phyloP scores from a whole-genome alignment of 2,113 vertebrate genomes.

The Lycaon pictus region DNA sequence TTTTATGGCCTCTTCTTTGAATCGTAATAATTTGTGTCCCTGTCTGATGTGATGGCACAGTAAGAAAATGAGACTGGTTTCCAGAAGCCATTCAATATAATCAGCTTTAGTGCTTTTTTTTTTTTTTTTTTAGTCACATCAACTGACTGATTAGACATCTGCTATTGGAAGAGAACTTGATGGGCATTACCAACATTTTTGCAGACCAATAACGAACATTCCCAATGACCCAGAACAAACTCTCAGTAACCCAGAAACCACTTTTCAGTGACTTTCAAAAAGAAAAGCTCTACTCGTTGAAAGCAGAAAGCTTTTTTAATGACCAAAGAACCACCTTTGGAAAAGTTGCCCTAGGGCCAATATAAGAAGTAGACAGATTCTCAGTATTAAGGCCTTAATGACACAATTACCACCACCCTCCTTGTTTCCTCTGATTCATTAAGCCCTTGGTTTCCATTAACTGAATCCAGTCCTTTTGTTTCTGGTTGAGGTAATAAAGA shows the following conservation, averaged over 20 bases:
- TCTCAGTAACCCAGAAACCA: conserved; percentile 59
- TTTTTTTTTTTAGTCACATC: neutral
- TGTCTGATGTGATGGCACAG: neutral
- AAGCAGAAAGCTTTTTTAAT: conserved; percentile 55
- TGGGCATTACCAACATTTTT: neutral
- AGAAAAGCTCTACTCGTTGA: conserved; percentile 22
- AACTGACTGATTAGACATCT: conserved; percentile 14
- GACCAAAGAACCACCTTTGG: conserved; percentile 61
- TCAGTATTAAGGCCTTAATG: conserved; percentile 25
- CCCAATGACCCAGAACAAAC: conserved; percentile 51
- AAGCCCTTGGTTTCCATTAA: conserved; percentile 43
- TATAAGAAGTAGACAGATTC: conserved; percentile 40
- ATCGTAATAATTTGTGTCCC: neutral
- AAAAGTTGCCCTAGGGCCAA: conserved; percentile 62
- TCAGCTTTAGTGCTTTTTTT: neutral
- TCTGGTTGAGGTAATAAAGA: conserved; percentile 51
- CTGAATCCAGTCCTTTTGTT: conserved; percentile 62
- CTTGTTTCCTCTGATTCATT: conserved; percentile 60
- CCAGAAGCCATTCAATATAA: neutral
- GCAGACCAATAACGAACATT: conserved; percentile 31
- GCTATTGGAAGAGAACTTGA: neutral
- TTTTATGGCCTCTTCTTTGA: neutral
- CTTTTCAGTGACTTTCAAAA: neutral
- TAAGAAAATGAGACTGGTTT: neutral
- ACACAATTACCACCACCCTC: conserved; percentile 39